Base-by-base conservation (phyloP, 2,797 vertebrate genomes). In the Oreortyx pictus region DNA sequence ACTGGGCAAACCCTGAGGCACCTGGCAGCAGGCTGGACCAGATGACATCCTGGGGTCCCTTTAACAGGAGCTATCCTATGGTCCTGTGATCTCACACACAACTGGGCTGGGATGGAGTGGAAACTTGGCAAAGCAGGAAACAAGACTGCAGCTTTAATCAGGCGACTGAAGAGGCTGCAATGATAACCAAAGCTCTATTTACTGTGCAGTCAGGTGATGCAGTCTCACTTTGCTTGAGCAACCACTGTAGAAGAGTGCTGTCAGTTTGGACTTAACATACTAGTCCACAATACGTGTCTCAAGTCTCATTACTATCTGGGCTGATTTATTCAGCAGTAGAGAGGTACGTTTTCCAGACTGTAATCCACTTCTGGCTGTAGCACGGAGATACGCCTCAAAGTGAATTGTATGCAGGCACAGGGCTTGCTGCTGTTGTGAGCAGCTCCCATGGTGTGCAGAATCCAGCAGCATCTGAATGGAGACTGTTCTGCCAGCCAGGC, bases 121-220 rank as follows among this genome's bases (percentile, higher is more conserved):
- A 59, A 83, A 57, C 56, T 31, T 1, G 1, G n/a, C 73, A 81
- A 79, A 66, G 66, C 6, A 4, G 75, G 54, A 78, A 89, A 86
- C 54, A 17, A 57, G 73, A 68, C 18, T 6, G 70, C 2, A 39
- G 14, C 39, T 86, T 49, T 14, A 5, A 35, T 31, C 49, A 50
- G 88, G 79, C 41, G 70, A 56, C 47, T 14, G 73, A 61, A 79
- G 56, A 62, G 39, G 35, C 60, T 6, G 72, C 44, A 15, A 65
- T 0, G 0, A 0, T 17, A 8, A 67, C 52, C 0, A 44, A 52
- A 5, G 19, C 57, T 4, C 31, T 4, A 22, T 1, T 78, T 39
- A 41, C 39, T 31, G 25, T 5, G 31, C 9, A 24, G 56, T 31
- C 56, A 82, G 47, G 16, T 14, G 46, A 33, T 0, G 8, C 0